phyloP scores from a whole-genome alignment of 2,113 vertebrate genomes.

The Calidris pugnax region DNA sequence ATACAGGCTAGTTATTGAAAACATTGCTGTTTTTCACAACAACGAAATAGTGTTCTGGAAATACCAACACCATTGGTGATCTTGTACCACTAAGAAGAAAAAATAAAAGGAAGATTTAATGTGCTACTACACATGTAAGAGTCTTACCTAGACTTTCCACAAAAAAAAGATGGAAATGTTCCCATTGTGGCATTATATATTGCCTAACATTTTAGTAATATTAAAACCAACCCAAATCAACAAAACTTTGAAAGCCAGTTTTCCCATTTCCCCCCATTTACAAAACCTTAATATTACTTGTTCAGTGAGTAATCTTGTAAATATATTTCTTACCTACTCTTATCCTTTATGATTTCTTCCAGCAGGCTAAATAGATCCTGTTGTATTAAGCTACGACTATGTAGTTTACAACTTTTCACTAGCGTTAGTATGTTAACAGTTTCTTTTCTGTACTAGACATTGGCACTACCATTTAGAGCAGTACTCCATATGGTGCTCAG shows the following conservation, averaged over 20 bases:
- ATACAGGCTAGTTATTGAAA: not conserved
- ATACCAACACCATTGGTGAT: not conserved
- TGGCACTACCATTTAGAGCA: not conserved
- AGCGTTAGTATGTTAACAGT: not conserved
- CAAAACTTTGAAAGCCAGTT: not conserved
- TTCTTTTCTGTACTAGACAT: not conserved
- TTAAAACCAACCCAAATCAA: not conserved
- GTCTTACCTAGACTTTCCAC: not conserved
- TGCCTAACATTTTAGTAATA: not conserved
- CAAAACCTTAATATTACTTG: not conserved
- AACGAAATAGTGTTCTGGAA: not conserved
- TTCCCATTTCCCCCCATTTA: not conserved
- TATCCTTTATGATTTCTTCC: not conserved
- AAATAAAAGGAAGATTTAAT: not conserved
- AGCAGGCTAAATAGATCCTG: not conserved
- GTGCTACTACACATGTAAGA: not conserved
- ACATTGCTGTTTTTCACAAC: not conserved
- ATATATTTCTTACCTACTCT: not conserved
- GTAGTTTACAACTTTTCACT: not conserved
- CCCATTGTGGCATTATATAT: not conserved
- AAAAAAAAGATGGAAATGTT: not conserved
- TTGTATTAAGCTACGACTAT: not conserved
- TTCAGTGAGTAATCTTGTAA: not conserved
- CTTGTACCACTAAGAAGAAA: not conserved
- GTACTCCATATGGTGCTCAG: not conserved